Base-by-base conservation (phyloP, 2,113 vertebrate species). In the Eulemur rufifrons region DNA sequence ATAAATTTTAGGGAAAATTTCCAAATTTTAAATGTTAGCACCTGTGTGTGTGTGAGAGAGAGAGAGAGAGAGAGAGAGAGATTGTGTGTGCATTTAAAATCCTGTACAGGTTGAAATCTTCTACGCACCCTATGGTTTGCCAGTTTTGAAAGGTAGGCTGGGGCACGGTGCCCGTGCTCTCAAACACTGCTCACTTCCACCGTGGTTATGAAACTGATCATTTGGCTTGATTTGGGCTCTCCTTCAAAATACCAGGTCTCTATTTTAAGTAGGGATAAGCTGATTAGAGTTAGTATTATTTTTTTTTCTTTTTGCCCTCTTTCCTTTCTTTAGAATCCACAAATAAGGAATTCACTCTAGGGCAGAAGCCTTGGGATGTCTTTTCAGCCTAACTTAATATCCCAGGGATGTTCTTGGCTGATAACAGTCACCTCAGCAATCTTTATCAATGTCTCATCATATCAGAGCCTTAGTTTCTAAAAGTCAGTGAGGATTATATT, bases 181-280 rank as follows among this genome's bases (percentile, higher is more conserved):
- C 18, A 29, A 71, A 56, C 9, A 0, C 12, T 2, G 27, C 12
- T 59, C 20, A 2, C 8, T 61, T 5, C 13, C 18, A 39, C 23
- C 14, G 8, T 1, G 14, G 45, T 45, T 69, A 37, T 9, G 32
- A 54, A 2, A 54, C 50, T 25, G 64, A 5, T 81, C 81, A 37
- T 2, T 6, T 0, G 45, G 21, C 25, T 3, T 39, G 56, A 52
- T n/a, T 3, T 21, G 8, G 9, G 15, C 4, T 76, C 12, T 34
- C 20, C 6, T 15, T n/a, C 81, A 61, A 15, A 69, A 61, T 61
- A 37, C 12, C 59, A n/a, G 25, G 9, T 71, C 14, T 69, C 52
- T 25, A 6, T 29, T 68, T 77, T 15, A 29, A 74, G 25, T 47
- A 27, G 11, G 66, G 23, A 29, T 0, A 52, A 2, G 7, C 20